Base-by-base conservation (phyloP, 2,888 invertebrate genomes). In the Dendrolimus houi region DNA sequence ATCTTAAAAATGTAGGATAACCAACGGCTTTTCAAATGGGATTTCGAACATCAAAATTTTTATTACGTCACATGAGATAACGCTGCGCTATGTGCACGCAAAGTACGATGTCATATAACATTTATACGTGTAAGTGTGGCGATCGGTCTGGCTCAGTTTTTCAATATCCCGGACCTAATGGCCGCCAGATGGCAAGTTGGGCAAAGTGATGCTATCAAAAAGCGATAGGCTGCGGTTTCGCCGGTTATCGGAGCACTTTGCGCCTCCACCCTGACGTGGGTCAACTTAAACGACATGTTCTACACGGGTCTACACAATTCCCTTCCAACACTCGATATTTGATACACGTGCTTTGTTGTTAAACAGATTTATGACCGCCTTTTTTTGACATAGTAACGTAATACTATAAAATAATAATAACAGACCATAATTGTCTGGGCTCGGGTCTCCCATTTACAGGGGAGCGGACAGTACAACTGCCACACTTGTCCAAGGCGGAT, bases 131-230 rank as follows among this genome's bases (percentile, higher is more conserved):
- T 69, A 67, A 69, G 68, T 65, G 64, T 59, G 69, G 69, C 69
- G 70, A 77, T 74, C 74, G 77, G 70, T 66, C 64, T 69, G 76
- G 81, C 82, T 83, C 80, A 89, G 85, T 89, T 90, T 89, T 90
- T 89, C 89, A 90, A 89, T 89, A 89, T 88, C 84, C 82, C 83
- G 71, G 66, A 85, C 79, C 87, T 90, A 90, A 90, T 89, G 90
- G 88, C 82, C 82, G 77, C 71, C 90, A 90, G 85, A 87, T 90
- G 90, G 88, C 85, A 83, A 89, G 85, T 89, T 89, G 79, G 83
- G 80, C 78, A 88, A 90, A 90, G 89, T 88, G 89, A 87, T 87
- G 89, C 88, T 87, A 90, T 90, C 89, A 90, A 90, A 90, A 88
- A 87, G 84, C 88, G 84, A 88, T 90, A 88, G 88, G 87, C 86